Evolutionary conservation across 2,113 vertebrate species (phyloP).

Genomic region (Carollia perspicillata): DNA sequence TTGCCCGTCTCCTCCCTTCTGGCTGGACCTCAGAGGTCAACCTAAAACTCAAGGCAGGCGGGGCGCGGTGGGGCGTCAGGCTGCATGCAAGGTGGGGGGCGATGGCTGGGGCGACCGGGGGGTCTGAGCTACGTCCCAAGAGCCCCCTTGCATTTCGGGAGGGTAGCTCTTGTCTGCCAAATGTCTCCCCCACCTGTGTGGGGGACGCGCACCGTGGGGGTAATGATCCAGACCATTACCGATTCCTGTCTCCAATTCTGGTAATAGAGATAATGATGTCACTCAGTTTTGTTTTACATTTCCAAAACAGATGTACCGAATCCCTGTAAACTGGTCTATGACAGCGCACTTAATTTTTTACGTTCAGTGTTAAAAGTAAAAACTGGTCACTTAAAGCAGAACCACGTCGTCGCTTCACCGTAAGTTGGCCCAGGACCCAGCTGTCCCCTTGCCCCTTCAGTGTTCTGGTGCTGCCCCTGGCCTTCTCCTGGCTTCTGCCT

Average conservation of each 20-base stretch:
- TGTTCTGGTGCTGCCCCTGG: background rate
- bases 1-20: background rate
- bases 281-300: constrained; percentile 83
- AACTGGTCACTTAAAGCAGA: constrained; percentile 81
- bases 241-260: constrained; percentile 82
- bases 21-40: constrained; percentile 22
- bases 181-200: background rate
- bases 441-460: background rate
- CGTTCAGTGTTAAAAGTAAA: constrained; percentile 68
- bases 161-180: background rate
- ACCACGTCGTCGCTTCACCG: constrained; percentile 77
- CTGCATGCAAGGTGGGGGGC: background rate
- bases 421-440: constrained; percentile 51
- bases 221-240: constrained; percentile 70
- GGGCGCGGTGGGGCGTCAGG: background rate
- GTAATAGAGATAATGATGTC: constrained; percentile 84
- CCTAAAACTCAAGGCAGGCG: background rate
- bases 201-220: background rate
- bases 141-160: background rate
- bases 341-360: constrained; percentile 81
- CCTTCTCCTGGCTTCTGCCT: background rate
- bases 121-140: background rate
- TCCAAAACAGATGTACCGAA: constrained; percentile 87
- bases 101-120: background rate
- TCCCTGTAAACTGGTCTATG: constrained; percentile 85